phyloP scores from a whole-genome alignment of 2,113 vertebrate species.

The Mormyrus iriodes region DNA sequence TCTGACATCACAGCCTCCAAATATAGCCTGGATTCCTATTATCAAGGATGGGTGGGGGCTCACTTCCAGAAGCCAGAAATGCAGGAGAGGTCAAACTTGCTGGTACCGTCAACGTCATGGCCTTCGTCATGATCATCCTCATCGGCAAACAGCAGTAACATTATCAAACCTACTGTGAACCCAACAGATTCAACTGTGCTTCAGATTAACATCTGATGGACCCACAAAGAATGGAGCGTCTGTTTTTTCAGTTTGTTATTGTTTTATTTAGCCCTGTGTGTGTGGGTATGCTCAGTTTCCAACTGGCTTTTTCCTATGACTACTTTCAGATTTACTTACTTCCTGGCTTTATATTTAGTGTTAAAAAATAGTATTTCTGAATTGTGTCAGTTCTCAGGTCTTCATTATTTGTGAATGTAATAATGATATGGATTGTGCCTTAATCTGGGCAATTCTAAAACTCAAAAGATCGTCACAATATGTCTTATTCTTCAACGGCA shows the following conservation, averaged over 20 bases:
- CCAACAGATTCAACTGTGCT: not conserved
- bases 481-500: not conserved
- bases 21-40: constrained; percentile 53
- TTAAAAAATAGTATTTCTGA: not conserved
- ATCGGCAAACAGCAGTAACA: constrained; percentile 14
- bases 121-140: constrained; percentile 40
- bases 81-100: constrained; percentile 30
- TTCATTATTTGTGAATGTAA: not conserved
- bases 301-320: not conserved
- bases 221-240: not conserved
- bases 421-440: not conserved
- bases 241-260: not conserved
- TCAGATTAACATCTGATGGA: not conserved
- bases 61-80: constrained; percentile 27
- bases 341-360: not conserved
- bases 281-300: not conserved
- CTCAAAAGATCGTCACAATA: not conserved
- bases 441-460: not conserved
- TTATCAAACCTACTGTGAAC: not conserved
- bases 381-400: not conserved
- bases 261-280: not conserved
- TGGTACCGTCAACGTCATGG: constrained; percentile 41
- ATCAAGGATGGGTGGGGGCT: constrained; percentile 15
- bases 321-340: not conserved
- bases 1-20: constrained; percentile 69